These are phyloP conservation scores for Coremacera marginata DNA, from an alignment of 2,888 invertebrate species.

Conservation along the genomic window DNA sequence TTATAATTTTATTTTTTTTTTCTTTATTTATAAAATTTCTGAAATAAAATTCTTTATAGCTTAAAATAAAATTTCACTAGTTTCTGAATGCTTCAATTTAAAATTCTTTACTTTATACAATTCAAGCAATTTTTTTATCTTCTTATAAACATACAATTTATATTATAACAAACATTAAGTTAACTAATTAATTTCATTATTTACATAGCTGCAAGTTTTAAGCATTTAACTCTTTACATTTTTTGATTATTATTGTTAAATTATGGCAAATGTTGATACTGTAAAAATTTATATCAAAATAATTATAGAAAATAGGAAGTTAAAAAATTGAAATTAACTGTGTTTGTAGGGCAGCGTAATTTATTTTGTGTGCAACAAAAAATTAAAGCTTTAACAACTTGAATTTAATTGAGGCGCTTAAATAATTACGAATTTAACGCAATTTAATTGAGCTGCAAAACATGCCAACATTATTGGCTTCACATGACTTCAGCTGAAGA, in stretches of 20 bases:
- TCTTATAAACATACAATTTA: constrained; percentile 54
- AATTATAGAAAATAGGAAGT: no score
- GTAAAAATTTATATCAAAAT: no score
- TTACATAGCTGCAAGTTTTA: no score
- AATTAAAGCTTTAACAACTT: not conserved
- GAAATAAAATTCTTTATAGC: constrained; percentile 15
- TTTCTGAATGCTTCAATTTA: constrained; percentile 47
- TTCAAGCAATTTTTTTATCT: constrained; percentile 47
- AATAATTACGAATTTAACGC: constrained; percentile 65
- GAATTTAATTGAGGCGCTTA: constrained; percentile 55
- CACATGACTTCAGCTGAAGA: no score
- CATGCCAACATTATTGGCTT: not conserved
- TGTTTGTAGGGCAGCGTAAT: not conserved
- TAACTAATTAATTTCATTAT: no score
- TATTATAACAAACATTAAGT: no score
- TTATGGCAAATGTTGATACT: no score
- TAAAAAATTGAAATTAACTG: no score
- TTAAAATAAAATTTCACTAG: constrained; percentile 51
- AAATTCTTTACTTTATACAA: constrained; percentile 39
- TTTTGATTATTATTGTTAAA: no score
- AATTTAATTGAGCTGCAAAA: constrained; percentile 59
- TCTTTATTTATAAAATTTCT: no score
- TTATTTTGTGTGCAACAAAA: not conserved
- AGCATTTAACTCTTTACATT: no score
- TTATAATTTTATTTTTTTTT: no score